A percentile compares a stretch with the other conserved stretches of the same genome.
phyloP scores from a whole-genome alignment of 2,888 invertebrate species.

The Drosophila paranaensis region DNA sequence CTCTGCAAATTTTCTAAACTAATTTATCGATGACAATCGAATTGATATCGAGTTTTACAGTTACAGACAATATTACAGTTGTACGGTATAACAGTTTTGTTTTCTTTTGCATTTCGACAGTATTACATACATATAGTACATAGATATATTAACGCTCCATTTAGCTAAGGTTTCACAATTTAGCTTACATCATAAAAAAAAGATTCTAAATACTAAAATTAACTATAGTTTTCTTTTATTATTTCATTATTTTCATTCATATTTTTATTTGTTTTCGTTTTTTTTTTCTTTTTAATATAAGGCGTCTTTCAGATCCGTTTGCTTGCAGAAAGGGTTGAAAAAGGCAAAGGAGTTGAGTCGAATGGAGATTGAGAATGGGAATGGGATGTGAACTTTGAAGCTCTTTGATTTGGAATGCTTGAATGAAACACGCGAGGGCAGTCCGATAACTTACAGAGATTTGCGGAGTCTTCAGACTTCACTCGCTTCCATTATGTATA shows the following conservation, averaged over 20 bases:
- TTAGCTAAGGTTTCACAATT: constrained; percentile 42
- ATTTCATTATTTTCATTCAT: neutral
- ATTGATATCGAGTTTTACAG: constrained; percentile 27
- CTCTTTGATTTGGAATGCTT: constrained; percentile 32
- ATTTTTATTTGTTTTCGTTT: constrained; percentile 4
- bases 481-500: neutral
- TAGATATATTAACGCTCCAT: constrained; percentile 31
- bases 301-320: constrained; percentile 56
- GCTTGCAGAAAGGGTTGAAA: constrained; percentile 25
- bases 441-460: neutral
- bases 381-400: neutral
- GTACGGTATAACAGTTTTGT: constrained; percentile 32
- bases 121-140: constrained; percentile 36
- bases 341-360: neutral
- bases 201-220: constrained; percentile 38
- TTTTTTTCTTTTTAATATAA: constrained; percentile 38
- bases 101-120: constrained; percentile 9
- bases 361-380: neutral
- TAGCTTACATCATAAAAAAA: constrained; percentile 50
- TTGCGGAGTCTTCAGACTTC: neutral
- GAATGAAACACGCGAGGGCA: neutral
- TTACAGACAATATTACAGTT: constrained; percentile 29
- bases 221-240: constrained; percentile 2
- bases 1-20: constrained; percentile 15
- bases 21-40: constrained; percentile 27